phyloP scores from a whole-genome alignment of 2,797 vertebrate genomes.

The Emys orbicularis region DNA sequence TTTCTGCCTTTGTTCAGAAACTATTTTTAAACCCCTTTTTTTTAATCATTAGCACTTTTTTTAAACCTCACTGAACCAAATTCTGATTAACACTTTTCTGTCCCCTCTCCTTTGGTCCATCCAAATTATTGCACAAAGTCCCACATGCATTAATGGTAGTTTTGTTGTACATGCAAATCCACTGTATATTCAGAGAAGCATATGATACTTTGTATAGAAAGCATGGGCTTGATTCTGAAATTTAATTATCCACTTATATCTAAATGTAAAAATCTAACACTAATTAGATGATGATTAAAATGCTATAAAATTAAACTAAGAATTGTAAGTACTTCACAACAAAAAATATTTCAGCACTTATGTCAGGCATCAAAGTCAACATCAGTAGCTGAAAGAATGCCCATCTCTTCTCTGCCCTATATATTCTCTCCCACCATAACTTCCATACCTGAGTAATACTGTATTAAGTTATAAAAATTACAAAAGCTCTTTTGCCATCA shows the following conservation, averaged over 20 bases:
- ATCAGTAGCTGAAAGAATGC: background rate
- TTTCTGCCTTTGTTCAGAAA: background rate
- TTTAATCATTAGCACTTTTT: background rate
- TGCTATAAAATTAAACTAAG: background rate
- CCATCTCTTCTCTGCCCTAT: background rate
- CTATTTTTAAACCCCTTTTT: background rate
- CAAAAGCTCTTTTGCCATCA: background rate
- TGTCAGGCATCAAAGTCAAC: background rate
- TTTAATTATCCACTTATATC: background rate
- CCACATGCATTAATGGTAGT: background rate
- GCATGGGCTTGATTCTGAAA: background rate
- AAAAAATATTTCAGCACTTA: background rate
- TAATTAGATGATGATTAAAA: background rate
- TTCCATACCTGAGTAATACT: background rate
- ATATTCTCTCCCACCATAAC: background rate
- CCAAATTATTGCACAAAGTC: background rate
- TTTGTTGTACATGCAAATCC: background rate
- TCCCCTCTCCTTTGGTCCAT: background rate
- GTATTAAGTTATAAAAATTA: background rate
- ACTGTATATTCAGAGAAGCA: accelerated
- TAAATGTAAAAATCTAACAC: background rate
- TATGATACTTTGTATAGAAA: accelerated
- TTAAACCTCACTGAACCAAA: background rate
- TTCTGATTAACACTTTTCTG: background rate
- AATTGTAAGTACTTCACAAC: background rate